A percentile compares a stretch with the other conserved stretches of the same genome.
Conservation (phyloP, 1,140 invertebrate species). For the Trissolcus basalis region DNA sequence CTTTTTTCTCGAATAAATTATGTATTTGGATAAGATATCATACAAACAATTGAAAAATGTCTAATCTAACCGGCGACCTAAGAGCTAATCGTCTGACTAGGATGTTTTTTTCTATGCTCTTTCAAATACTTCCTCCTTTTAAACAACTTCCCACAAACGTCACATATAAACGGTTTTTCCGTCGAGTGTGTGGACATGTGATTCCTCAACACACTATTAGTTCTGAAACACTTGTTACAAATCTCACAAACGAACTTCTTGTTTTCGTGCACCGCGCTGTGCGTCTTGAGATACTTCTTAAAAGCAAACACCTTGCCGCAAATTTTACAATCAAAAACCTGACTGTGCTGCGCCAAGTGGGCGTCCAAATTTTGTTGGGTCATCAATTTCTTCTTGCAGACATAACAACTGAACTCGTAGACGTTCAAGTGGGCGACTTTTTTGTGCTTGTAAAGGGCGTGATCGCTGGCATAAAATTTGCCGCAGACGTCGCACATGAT, state of each 20-base stretch:
- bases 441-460: constrained; percentile 60
- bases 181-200: constrained; percentile 64
- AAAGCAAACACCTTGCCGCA: constrained; percentile 82
- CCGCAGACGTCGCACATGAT: constrained; percentile 66
- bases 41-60: too few relatives aligned
- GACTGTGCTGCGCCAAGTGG: constrained; percentile 74
- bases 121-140: constrained; percentile 64
- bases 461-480: constrained; percentile 55
- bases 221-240: constrained; percentile 72
- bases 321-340: constrained; percentile 81
- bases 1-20: too few relatives aligned
- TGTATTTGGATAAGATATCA: too few relatives aligned
- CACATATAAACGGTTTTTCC: constrained; percentile 73
- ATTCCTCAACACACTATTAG: constrained; percentile 35
- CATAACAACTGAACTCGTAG: constrained; percentile 66
- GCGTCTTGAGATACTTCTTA: constrained; percentile 61
- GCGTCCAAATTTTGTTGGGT: constrained; percentile 74
- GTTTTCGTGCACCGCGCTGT: constrained; percentile 69
- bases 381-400: constrained; percentile 71
- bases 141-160: constrained; percentile 69
- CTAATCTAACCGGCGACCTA: too few relatives aligned
- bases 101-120: constrained; percentile 70
- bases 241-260: constrained; percentile 72
- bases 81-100: constrained; percentile 28
- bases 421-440: constrained; percentile 59